These are phyloP conservation scores for Leptinotarsa texana DNA, from an alignment of 1,140 invertebrate genomes.

Conservation along the genomic window DNA sequence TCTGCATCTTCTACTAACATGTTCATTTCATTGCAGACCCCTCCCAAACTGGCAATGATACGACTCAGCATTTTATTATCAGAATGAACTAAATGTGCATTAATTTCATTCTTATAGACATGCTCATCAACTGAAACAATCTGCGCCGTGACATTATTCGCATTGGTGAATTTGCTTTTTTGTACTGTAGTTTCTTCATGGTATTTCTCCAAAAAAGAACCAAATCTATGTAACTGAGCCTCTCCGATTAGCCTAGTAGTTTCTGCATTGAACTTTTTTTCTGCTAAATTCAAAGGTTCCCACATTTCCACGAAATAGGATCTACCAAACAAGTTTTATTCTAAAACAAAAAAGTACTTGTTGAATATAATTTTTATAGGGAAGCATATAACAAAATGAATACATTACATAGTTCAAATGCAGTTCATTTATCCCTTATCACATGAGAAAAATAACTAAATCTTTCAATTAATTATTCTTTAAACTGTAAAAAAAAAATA, in stretches of 20 bases:
- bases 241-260: slow-evolving; percentile 60
- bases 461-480: no score
- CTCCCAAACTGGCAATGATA: slow-evolving; percentile 78
- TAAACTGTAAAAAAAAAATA: no score
- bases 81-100: slow-evolving; percentile 74
- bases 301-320: slow-evolving; percentile 42
- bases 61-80: slow-evolving; percentile 84
- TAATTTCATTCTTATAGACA: slow-evolving; percentile 64
- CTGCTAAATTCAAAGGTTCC: slow-evolving; percentile 44
- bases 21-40: slow-evolving; percentile 76
- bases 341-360: no score
- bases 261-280: slow-evolving; percentile 51
- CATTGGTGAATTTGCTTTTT: slow-evolving; percentile 57
- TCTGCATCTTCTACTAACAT: slow-evolving; percentile 70
- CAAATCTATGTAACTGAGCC: slow-evolving; percentile 69
- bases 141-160: slow-evolving; percentile 58
- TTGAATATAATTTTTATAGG: no score
- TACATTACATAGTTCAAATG: no score
- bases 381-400: no score
- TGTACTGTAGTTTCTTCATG: slow-evolving; percentile 59
- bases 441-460: no score
- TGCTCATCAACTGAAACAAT: slow-evolving; percentile 65
- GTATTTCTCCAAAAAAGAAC: slow-evolving; percentile 73
- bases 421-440: no score
- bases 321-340: no score